These are phyloP conservation scores for Bagarius yarrelli DNA, from an alignment of 2,113 vertebrate species.

Conservation along the genomic window DNA sequence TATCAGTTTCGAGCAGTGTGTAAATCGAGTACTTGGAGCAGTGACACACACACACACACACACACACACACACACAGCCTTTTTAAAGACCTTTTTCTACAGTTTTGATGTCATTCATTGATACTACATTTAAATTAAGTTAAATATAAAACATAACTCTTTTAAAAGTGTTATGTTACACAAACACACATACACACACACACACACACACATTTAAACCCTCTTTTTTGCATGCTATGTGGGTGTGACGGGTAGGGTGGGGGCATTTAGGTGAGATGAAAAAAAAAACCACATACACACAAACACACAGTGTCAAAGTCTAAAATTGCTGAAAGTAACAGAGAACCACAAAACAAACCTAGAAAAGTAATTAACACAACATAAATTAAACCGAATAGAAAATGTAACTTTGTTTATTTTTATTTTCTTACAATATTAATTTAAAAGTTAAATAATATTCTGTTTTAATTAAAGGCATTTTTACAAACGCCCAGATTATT, in stretches of 20 bases:
- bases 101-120: neutral
- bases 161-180: too few relatives aligned
- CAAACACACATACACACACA: too few relatives aligned
- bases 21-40: slow-evolving; percentile 8
- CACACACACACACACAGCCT: neutral
- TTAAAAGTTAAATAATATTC: too few relatives aligned
- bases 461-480: too few relatives aligned
- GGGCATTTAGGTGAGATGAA: slow-evolving; percentile 34
- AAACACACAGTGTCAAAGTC: slow-evolving; percentile 3
- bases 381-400: neutral
- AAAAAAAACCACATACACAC: neutral
- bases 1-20: slow-evolving; percentile 42
- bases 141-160: too few relatives aligned
- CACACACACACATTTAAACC: neutral
- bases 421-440: too few relatives aligned
- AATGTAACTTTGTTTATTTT: too few relatives aligned
- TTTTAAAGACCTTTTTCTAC: neutral
- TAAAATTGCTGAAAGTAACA: neutral
- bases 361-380: neutral
- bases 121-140: neutral
- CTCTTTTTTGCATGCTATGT: slow-evolving; percentile 11
- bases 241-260: slow-evolving; percentile 11
- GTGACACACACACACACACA: neutral
- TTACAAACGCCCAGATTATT: too few relatives aligned
- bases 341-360: slow-evolving; percentile 17